Base-by-base conservation (phyloP, 2,888 invertebrate species). In the Orthonevra nobilis region DNA sequence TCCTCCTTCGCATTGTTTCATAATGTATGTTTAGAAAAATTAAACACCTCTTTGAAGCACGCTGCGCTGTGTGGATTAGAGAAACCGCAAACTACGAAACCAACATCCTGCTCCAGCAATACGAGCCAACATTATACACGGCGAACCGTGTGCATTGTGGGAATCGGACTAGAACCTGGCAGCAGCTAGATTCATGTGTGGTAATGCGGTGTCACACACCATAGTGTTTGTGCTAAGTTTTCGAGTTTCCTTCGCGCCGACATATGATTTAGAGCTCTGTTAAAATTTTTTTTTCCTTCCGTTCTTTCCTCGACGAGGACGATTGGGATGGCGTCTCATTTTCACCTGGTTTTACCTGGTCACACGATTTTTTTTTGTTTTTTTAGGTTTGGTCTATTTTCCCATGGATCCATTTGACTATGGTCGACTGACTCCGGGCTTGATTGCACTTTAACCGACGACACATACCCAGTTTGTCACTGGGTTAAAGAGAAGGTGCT, bases 151-250 rank as follows among this genome's bases (percentile, higher is more conserved):
- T 66, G 73, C 70, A 52, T 79, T 79, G 79, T 79, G 79, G 79
- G 79, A 79, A 73, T 73, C 61, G 56, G 79, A 79, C 73, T 79
- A 79, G 79, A 73, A 68, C 79, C 73, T 79, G 79, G 79, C 79
- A 73, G 66, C 79, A 73, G 40, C 73, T 79, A 79, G 56, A 79
- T 68, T 79, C 73, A 79, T 79, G 79, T 79, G 79, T 46, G 79
- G 79, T 79, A 79, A 79, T 79, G 79, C 66, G 79, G 79, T 79
- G 73, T 79, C 79, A 79, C 73, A 79, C 73, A 79, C 79, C 79
- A 79, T 73, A 79, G 73, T 79, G 79, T 73, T 73, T 73, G 79
- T 36, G 73, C 79, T 73, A 79, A 79, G 79, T 79, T 79, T 73
- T 73, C 58, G 66, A 61, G 73, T 68, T 54, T 60, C 34, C n/a